Evolutionary conservation across 2,797 vertebrate species (phyloP).

Genomic region (Lemur catta): DNA sequence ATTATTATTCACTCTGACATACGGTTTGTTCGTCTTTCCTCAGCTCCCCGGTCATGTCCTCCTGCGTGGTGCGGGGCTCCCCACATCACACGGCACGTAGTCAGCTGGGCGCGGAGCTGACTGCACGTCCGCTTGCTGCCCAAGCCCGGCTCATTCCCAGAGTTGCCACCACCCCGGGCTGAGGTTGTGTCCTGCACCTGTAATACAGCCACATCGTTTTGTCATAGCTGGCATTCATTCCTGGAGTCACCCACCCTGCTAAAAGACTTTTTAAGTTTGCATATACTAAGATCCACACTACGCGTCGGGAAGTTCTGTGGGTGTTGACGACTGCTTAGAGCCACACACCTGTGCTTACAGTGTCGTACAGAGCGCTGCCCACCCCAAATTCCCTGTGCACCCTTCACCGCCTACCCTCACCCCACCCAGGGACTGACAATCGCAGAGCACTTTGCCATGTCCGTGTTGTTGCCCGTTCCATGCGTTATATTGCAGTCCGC

Average conservation of each 20-base stretch:
- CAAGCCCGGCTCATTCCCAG: no score
- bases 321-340: background rate
- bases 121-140: rapidly evolving
- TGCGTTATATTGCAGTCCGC: background rate
- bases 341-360: rapidly evolving
- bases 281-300: background rate
- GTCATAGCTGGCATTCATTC: background rate
- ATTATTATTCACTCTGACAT: background rate
- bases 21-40: background rate
- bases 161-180: no score
- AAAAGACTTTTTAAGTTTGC: background rate
- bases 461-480: background rate
- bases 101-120: background rate
- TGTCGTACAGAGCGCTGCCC: background rate
- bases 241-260: background rate
- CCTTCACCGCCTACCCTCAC: background rate
- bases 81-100: rapidly evolving
- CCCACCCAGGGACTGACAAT: no score
- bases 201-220: no score
- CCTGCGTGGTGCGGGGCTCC: background rate
- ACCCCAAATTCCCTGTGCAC: rapidly evolving
- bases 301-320: background rate
- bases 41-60: background rate
- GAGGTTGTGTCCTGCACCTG: background rate
- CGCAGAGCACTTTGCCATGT: background rate